phyloP scores from a whole-genome alignment of 2,888 invertebrate genomes.

The Latrodectus hesperus region DNA sequence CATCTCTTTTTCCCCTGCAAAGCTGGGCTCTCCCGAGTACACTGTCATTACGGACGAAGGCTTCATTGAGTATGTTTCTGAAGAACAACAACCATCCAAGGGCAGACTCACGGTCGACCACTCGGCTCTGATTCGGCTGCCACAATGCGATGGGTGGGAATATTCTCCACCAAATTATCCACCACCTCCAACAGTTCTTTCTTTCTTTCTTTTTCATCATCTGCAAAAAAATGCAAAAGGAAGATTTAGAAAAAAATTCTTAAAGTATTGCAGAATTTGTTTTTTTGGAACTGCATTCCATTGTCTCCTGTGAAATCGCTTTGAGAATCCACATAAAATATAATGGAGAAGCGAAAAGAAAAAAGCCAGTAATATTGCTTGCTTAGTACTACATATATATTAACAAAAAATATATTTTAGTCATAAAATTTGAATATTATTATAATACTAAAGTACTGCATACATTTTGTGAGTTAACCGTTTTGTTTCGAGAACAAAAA shows the following conservation, averaged over 20 bases:
- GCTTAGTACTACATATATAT: too few species aligned
- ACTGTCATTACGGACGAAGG: constrained; percentile 45
- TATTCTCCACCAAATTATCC: constrained; percentile 40
- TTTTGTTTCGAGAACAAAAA: too few species aligned
- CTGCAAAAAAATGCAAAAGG: not conserved
- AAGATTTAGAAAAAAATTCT: not conserved
- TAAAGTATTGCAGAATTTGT: not conserved
- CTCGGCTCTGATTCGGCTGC: constrained; percentile 29
- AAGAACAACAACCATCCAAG: constrained; percentile 52
- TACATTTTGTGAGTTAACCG: too few species aligned
- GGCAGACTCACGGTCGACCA: constrained; percentile 53
- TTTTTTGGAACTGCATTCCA: not conserved
- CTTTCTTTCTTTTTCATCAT: not conserved
- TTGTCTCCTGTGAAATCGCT: too few species aligned
- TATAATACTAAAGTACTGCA: too few species aligned
- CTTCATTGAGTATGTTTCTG: constrained; percentile 19
- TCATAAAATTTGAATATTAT: too few species aligned
- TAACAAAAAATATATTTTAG: too few species aligned
- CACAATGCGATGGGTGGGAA: constrained; percentile 54
- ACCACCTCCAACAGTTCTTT: not conserved
- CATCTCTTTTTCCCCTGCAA: constrained; percentile 20
- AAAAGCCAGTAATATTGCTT: too few species aligned
- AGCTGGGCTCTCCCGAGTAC: constrained; percentile 4
- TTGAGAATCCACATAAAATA: too few species aligned
- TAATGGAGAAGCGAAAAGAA: too few species aligned